Base-by-base conservation (phyloP, 1,140 invertebrate genomes). In the Hyles vespertilio region DNA sequence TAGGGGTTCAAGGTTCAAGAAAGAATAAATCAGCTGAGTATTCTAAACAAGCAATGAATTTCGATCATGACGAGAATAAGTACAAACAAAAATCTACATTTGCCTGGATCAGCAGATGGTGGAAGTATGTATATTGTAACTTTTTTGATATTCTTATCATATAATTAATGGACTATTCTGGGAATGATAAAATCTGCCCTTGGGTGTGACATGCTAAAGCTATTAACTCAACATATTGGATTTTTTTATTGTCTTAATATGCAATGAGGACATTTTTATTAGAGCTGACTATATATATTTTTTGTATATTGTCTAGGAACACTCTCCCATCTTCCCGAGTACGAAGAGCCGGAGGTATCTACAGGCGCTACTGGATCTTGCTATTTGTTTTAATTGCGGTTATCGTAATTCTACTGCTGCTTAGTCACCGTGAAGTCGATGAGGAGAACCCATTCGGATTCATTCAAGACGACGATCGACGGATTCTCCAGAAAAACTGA, bases 1-100 rank as follows among this genome's bases (percentile, higher is more conserved):
- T 47, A 86, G 84, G 73, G 66, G 75, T 69, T 60, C 85, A 88
- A 73, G 69, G 77, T 57, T 56, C 81, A 58, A 77, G 84, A 56
- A 88, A 88, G 75, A 72, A 69, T 54, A 88, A 83, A 58, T 55
- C 72, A 44, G 57, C 66, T 12, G 78, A 82, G 46, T 61, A 78
- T 50, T 68, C 73, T 44, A 81, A 70, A 61, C 51, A 69, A 45
- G 54, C 71, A 32, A 43, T 67, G 34, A 83, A 79, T 33, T 88
- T 74, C 67, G 85, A 88, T 60, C 83, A 86, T 69, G 85, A 88
- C 68, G 85, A 88, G 56, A 86, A 88, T 63, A 88, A 88, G 70
- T 88, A 88, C 56, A 88, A 88, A 67, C 85, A 88, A 56, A 88
- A 88, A 50, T 88, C 85, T 43, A 85, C 85, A 44, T 85, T 88